phyloP scores from a whole-genome alignment of 2,113 vertebrate species.

The Acanthisitta chloris region DNA sequence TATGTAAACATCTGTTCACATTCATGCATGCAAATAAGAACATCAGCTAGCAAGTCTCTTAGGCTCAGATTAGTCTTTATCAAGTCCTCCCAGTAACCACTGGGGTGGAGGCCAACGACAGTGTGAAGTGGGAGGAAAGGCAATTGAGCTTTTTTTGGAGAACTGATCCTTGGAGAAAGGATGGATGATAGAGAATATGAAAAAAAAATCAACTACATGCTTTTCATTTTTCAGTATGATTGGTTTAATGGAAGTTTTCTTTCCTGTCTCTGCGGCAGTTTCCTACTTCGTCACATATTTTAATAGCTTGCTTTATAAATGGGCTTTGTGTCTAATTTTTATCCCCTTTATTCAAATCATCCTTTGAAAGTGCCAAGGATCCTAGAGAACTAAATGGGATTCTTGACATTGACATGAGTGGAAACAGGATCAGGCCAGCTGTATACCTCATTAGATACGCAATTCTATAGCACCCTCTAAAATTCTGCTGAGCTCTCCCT shows the following conservation, averaged over 20 bases:
- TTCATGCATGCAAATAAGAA: constrained; percentile 57
- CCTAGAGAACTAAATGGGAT: neutral
- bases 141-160: neutral
- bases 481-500: constrained; percentile 74
- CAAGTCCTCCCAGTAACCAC: constrained; percentile 9
- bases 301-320: constrained; percentile 17
- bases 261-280: neutral
- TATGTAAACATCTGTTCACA: constrained; percentile 71
- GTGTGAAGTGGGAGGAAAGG: neutral
- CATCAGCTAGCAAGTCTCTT: constrained; percentile 48
- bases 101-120: neutral
- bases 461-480: constrained; percentile 52
- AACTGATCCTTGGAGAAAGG: neutral
- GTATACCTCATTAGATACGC: constrained; percentile 28
- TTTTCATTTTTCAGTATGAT: neutral
- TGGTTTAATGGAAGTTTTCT: neutral
- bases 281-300: neutral
- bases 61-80: constrained; percentile 45
- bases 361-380: neutral
- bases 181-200: neutral
- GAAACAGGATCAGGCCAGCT: neutral
- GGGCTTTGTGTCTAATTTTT: neutral
- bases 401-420: constrained; percentile 43
- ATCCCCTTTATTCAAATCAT: neutral
- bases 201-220: neutral